Conservation (phyloP, 2,888 invertebrate species). For the Automeris io region DNA sequence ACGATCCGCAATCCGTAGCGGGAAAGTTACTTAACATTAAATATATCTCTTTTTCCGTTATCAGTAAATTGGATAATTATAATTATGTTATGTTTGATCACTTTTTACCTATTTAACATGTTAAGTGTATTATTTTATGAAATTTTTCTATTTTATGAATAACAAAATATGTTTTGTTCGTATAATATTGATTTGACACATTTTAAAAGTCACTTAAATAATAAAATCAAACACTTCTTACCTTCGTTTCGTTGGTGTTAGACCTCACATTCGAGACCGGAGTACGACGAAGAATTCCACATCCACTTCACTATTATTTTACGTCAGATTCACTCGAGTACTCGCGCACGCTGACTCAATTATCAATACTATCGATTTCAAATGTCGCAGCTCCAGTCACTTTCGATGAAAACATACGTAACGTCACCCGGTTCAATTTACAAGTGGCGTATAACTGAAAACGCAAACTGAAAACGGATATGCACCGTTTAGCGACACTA, state of each 20-base stretch:
- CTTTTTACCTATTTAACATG: neutral
- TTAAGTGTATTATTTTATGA: slow-evolving; percentile 1
- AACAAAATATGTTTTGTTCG: neutral
- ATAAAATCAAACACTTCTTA: slow-evolving; percentile 33
- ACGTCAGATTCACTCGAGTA: slow-evolving; percentile 43
- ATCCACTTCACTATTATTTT: slow-evolving; percentile 48
- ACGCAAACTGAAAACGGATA: slow-evolving; percentile 49
- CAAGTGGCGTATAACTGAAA: slow-evolving; percentile 53
- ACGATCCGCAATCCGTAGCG: neutral
- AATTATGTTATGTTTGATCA: neutral
- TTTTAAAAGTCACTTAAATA: slow-evolving; percentile 16
- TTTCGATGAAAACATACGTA: slow-evolving; percentile 57
- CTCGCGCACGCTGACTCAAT: slow-evolving; percentile 40
- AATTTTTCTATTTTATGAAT: slow-evolving; percentile 1
- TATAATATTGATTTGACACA: slow-evolving; percentile 13
- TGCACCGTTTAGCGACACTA: slow-evolving; percentile 32
- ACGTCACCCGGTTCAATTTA: slow-evolving; percentile 37
- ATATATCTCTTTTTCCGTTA: no score
- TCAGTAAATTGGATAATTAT: neutral
- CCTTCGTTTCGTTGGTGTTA: slow-evolving; percentile 68
- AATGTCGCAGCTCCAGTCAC: slow-evolving; percentile 62
- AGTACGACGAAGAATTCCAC: slow-evolving; percentile 52
- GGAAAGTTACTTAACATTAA: no score
- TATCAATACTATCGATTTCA: slow-evolving; percentile 53
- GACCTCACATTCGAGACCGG: slow-evolving; percentile 26